A percentile compares a stretch with the other conserved stretches of the same genome.
These are phyloP conservation scores for Sarcophaga caerulescens DNA, from an alignment of 2,888 invertebrate genomes.

Conservation along the genomic window DNA sequence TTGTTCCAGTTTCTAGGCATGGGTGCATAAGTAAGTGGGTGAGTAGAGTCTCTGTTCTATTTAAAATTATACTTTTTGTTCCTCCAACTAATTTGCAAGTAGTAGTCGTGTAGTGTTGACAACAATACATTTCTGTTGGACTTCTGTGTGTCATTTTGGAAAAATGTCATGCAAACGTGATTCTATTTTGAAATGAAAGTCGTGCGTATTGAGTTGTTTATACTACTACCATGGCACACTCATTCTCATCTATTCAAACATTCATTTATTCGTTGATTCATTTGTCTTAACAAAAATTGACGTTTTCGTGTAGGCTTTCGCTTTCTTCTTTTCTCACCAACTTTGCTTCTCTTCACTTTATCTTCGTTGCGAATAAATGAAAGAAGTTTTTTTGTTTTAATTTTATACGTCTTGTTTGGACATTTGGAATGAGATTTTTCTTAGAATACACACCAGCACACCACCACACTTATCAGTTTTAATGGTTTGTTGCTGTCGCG, in stretches of 20 bases:
- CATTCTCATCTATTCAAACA: not conserved
- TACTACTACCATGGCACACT: not conserved
- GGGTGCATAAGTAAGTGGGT: not conserved
- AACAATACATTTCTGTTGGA: conserved; percentile 54
- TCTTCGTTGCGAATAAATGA: conserved; percentile 4
- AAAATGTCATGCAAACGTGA: conserved; percentile 63
- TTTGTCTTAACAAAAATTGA: conserved; percentile 32
- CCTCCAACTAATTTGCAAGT: conserved; percentile 40
- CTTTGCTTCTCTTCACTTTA: conserved; percentile 16
- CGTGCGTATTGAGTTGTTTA: conserved; percentile 53
- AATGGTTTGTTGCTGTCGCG: no score
- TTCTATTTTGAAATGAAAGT: conserved; percentile 59
- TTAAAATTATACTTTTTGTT: conserved; percentile 13
- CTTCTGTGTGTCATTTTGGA: conserved; percentile 57
- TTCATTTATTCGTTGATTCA: not conserved
- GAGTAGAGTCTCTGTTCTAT: not conserved
- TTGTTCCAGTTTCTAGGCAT: conserved; percentile 9
- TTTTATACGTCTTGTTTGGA: conserved; percentile 22
- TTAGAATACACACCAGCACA: not conserved
- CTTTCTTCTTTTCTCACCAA: not conserved
- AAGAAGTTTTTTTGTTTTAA: conserved; percentile 22
- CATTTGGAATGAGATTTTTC: conserved; percentile 4
- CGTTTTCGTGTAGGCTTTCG: conserved; percentile 43
- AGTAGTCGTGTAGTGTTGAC: conserved; percentile 35
- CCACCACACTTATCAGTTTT: no score